Conservation (phyloP, 2,113 vertebrate genomes). For the Chiloscyllium plagiosum region DNA sequence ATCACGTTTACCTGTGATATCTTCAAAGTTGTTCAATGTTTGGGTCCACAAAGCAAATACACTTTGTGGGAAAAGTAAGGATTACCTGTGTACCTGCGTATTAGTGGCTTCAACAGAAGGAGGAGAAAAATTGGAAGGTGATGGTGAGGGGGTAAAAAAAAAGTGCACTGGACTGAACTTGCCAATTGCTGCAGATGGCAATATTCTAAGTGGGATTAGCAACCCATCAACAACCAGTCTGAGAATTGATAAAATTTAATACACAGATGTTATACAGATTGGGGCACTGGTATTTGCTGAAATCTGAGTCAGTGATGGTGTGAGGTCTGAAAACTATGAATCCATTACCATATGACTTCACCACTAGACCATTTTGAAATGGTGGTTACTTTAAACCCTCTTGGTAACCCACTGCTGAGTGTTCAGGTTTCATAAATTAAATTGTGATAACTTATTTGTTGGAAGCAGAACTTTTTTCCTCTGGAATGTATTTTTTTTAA, state of each 20-base stretch:
- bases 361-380: conserved; percentile 14
- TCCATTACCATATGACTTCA: conserved; percentile 15
- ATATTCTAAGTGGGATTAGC: background rate
- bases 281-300: background rate
- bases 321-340: background rate
- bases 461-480: background rate
- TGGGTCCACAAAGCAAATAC: background rate
- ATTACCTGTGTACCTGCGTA: background rate
- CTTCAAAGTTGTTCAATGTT: background rate
- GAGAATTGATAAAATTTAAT: background rate
- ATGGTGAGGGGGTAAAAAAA: background rate
- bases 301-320: background rate
- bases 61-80: background rate
- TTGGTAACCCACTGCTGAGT: background rate
- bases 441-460: background rate
- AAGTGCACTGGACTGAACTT: background rate
- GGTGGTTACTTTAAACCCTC: background rate
- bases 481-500: background rate
- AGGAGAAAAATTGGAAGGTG: too few relatives aligned
- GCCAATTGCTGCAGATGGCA: background rate
- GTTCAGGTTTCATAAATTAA: background rate
- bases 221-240: background rate
- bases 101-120: background rate
- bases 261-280: conserved; percentile 18
- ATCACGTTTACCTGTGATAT: too few relatives aligned